Evolutionary conservation across 2,888 invertebrate species (phyloP).

Genomic region (Lamellibrachia satsuma): DNA sequence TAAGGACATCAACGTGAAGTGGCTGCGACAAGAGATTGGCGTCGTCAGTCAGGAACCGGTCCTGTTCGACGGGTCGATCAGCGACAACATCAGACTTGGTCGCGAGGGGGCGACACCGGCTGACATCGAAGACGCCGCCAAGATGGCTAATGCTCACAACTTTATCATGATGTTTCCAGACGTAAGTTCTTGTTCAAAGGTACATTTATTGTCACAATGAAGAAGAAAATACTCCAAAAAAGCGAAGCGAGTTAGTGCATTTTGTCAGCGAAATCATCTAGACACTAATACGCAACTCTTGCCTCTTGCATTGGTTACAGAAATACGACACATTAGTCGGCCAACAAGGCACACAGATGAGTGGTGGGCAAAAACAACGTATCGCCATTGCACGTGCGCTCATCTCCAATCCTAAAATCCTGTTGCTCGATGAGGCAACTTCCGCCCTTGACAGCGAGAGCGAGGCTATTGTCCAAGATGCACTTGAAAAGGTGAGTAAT

Average conservation of each 20-base stretch:
- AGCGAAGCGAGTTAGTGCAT: too few species aligned
- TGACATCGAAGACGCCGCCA: conserved; percentile 56
- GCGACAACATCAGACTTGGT: conserved; percentile 53
- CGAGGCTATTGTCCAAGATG: conserved; percentile 80
- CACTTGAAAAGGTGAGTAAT: conserved; percentile 72
- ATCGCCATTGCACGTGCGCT: conserved; percentile 67
- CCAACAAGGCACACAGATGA: conserved; percentile 58
- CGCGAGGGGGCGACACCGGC: conserved; percentile 48
- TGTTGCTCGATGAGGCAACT: conserved; percentile 64
- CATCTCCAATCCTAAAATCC: conserved; percentile 76
- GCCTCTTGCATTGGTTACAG: conserved; percentile 40
- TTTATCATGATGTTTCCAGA: conserved; percentile 62
- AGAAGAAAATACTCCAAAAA: too few species aligned
- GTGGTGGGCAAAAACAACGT: conserved; percentile 25
- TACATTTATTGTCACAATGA: too few species aligned
- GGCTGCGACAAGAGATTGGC: conserved; percentile 43
- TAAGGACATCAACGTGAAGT: conserved; percentile 39
- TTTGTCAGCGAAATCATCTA: too few species aligned
- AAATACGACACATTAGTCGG: conserved; percentile 66
- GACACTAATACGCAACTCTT: neutral
- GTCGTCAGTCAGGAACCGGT: conserved; percentile 23
- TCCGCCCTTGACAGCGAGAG: conserved; percentile 63
- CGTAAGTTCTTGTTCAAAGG: conserved; percentile 63
- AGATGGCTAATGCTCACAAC: conserved; percentile 62
- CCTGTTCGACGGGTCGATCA: conserved; percentile 17